These are phyloP conservation scores for Euborellia annulipes DNA, from an alignment of 1,140 invertebrate genomes.

Conservation along the genomic window DNA sequence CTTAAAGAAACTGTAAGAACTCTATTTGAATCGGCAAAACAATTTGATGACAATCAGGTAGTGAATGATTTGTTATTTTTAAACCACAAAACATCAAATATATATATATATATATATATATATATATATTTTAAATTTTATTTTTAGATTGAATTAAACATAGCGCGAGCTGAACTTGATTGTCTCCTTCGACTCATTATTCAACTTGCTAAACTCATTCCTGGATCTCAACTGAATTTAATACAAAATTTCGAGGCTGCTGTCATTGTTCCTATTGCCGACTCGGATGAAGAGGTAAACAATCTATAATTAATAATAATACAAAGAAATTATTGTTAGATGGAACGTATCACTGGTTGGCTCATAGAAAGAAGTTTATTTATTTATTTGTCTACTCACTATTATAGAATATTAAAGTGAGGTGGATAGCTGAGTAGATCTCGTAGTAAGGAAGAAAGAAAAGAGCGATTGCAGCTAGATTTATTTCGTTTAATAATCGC, in stretches of 20 bases:
- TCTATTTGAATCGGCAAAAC: constrained; percentile 32
- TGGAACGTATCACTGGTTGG: no score
- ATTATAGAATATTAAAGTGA: no score
- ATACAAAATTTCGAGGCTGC: constrained; percentile 2
- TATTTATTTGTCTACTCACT: no score
- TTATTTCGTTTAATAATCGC: no score
- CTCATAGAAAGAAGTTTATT: no score
- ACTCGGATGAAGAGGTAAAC: constrained; percentile 4
- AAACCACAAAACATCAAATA: constrained; percentile 4
- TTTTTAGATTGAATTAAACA: constrained; percentile 11
- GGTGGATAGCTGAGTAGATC: no score
- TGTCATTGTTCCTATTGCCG: not conserved
- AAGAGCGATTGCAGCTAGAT: no score
- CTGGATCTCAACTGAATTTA: constrained; percentile 17
- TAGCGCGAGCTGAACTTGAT: constrained; percentile 18
- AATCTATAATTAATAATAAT: no score
- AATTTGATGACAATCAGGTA: constrained; percentile 27
- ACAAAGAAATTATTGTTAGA: no score
- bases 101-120: no score
- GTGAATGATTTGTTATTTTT: constrained; percentile 17
- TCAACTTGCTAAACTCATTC: constrained; percentile 21
- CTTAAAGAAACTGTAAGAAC: constrained; percentile 52
- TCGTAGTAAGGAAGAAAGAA: no score
- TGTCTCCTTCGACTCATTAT: constrained; percentile 21
- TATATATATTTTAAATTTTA: no score